Evolutionary conservation across 2,797 vertebrate genomes (phyloP).

Genomic region (Notolepis coatsorum): DNA sequence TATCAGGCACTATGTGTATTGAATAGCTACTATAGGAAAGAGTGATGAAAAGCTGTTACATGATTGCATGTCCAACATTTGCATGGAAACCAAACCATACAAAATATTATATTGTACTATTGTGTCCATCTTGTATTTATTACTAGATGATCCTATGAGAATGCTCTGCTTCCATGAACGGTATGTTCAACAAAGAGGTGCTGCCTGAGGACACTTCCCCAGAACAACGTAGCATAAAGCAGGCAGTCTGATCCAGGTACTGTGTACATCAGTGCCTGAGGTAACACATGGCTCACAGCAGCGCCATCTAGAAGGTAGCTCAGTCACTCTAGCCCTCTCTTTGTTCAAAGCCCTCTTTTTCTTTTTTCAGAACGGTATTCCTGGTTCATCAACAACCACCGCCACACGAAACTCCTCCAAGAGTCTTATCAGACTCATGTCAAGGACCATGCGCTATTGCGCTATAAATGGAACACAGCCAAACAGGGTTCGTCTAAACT

Average conservation of each 20-base stretch:
- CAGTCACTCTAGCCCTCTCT: background rate
- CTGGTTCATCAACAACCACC: background rate
- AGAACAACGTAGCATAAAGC: no score
- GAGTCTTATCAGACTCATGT: background rate
- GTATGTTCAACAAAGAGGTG: background rate
- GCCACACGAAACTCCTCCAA: no score
- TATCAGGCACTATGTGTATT: no score
- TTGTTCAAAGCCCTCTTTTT: background rate
- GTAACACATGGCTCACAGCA: background rate
- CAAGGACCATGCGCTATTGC: background rate
- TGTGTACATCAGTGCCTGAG: background rate
- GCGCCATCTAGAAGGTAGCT: slow-evolving; percentile 1
- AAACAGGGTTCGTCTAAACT: background rate
- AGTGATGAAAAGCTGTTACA: no score
- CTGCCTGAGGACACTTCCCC: background rate
- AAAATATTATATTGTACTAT: no score
- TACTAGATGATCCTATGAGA: no score
- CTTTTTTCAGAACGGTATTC: background rate
- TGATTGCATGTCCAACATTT: no score
- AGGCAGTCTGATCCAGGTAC: background rate
- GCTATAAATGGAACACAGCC: background rate
- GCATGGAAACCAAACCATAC: no score
- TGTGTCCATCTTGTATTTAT: no score
- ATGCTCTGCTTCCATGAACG: no score
- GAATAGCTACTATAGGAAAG: no score